Evolutionary conservation across 2,888 invertebrate species (phyloP), one percentile per base, ranked within the genome.

Genomic region (Drosophila prostipennis): DNA sequence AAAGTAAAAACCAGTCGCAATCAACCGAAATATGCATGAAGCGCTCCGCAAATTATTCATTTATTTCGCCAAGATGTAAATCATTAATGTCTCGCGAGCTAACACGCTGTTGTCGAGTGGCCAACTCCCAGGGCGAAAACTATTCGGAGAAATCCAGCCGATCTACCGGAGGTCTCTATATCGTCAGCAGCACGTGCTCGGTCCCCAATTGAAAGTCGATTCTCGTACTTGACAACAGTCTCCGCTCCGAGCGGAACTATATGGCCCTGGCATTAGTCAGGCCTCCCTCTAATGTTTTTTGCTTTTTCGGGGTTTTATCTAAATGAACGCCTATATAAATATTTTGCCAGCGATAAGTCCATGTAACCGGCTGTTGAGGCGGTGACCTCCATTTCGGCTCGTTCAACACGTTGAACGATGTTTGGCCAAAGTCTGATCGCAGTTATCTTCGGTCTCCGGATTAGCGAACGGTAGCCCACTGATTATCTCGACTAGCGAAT

Each of bases 271-370:
- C 13, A 55, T 68, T 69, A 65, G 65, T 55, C 69, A 65, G 39
- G 16, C 6, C 19, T 16, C 36, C 32, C n/a, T 36, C 13, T 40
- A 13, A 23, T n/a, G 16, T 11, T 36, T 26, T 23, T 34, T 29
- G 42, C 55, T 53, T 36, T 46, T 72, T 52, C 32, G 10, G 43
- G 32, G 39, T 39, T 74, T 73, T 87, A 78, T 80, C 87, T 73
- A 77, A 78, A 61, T 51, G 34, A 61, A 23, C 63, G 60, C 13
- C 63, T 61, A 56, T 76, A 76, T 55, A 69, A 75, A 71, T 65
- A 68, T 60, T 65, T 46, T 49, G 63, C 34, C 46, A 43, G 51
- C 72, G 82, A 87, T 87, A 87, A 84, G 85, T 37, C 16, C 16
- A 26, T 63, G 48, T 63, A 64, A 63, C 61, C 39, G 39, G 29